Evolutionary conservation across 2,888 invertebrate species (phyloP).

Genomic region (Seira ritae): DNA sequence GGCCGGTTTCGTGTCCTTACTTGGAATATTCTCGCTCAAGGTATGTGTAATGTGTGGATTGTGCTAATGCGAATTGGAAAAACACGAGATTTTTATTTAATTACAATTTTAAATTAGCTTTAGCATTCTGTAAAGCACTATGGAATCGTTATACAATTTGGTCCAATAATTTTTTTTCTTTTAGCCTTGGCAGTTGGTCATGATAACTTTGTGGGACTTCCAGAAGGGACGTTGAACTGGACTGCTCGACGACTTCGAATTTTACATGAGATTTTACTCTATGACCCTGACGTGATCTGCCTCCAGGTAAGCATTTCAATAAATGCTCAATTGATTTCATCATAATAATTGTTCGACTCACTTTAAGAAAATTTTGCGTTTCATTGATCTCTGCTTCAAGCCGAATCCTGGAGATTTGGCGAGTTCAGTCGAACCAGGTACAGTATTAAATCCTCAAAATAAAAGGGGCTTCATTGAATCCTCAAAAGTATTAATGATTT

Average conservation of each 20-base stretch:
- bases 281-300: slow-evolving; percentile 84
- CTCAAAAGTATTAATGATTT: too few relatives aligned
- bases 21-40: slow-evolving; percentile 85
- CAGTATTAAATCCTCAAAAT: slow-evolving; percentile 46
- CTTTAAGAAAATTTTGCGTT: too few relatives aligned
- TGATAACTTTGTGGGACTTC: slow-evolving; percentile 85
- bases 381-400: slow-evolving; percentile 79
- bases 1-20: slow-evolving; percentile 80
- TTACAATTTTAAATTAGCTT: background rate
- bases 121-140: too few relatives aligned
- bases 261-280: slow-evolving; percentile 83
- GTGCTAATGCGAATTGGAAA: background rate
- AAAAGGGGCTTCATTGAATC: background rate
- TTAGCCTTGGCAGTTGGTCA: slow-evolving; percentile 83
- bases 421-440: slow-evolving; percentile 85
- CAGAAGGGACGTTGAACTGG: slow-evolving; percentile 84
- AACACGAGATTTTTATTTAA: background rate
- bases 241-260: slow-evolving; percentile 81
- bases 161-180: slow-evolving; percentile 67
- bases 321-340: too few relatives aligned
- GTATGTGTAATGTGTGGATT: slow-evolving; percentile 75
- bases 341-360: too few relatives aligned
- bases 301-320: slow-evolving; percentile 78
- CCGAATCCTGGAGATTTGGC: slow-evolving; percentile 83
- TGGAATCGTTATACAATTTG: too few relatives aligned